Percentiles rank a stretch among this genome's conserved stretches.
Evolutionary conservation across 2,888 invertebrate species (phyloP).

Genomic region (Trilocha varians): DNA sequence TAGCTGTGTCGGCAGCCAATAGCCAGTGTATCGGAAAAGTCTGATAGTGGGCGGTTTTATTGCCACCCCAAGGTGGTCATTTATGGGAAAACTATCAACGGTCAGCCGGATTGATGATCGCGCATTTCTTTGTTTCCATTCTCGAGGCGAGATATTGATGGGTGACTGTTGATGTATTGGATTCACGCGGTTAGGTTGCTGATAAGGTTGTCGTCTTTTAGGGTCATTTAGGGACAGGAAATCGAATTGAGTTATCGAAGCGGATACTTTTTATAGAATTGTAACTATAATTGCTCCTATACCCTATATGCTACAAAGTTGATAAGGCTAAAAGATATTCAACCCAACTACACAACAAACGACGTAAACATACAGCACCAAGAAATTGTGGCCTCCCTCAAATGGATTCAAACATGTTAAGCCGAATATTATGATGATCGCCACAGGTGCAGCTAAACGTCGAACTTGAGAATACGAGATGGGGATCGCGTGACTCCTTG

Average conservation of each 20-base stretch:
- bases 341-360: no score
- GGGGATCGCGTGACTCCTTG: conserved; percentile 27
- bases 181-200: conserved; percentile 5
- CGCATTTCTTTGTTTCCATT: conserved; percentile 46
- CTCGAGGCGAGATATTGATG: conserved; percentile 33
- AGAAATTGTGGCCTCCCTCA: no score
- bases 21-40: conserved; percentile 68
- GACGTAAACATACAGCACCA: no score
- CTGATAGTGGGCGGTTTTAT: conserved; percentile 59
- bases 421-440: conserved; percentile 73
- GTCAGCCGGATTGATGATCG: conserved; percentile 49
- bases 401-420: conserved; percentile 45
- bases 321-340: no score
- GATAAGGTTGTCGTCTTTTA: neutral
- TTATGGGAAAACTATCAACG: conserved; percentile 69
- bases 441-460: conserved; percentile 67
- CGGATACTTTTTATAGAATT: no score
- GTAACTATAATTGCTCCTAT: no score
- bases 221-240: no score
- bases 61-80: conserved; percentile 61
- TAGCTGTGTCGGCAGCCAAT: conserved; percentile 51
- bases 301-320: no score
- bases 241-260: no score
- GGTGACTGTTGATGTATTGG: conserved; percentile 15
- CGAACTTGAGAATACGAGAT: conserved; percentile 35